These are phyloP conservation scores for Sylvia borin DNA, from an alignment of 2,797 vertebrate genomes.

Conservation along the genomic window DNA sequence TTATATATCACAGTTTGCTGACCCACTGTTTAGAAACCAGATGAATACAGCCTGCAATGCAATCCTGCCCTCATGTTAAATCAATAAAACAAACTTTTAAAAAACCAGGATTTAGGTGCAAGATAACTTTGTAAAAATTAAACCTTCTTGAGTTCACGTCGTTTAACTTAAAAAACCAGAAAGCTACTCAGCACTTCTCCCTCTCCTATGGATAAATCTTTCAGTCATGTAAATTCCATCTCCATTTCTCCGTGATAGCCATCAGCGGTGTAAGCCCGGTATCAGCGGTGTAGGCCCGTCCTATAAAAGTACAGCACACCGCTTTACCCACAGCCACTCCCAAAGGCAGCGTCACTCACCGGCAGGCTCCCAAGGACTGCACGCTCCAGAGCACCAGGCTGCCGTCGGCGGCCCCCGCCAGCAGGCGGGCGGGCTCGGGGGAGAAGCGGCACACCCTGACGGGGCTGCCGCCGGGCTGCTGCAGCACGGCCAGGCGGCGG, in stretches of 20 bases:
- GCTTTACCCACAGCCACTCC: too few species aligned
- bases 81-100: not conserved
- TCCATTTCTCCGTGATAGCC: accelerated
- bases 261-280: accelerated
- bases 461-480: conserved; percentile 86
- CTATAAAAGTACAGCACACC: too few species aligned
- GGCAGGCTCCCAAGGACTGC: conserved; percentile 75
- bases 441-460: conserved; percentile 89
- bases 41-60: not conserved
- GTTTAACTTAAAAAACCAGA: not conserved
- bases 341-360: conserved; percentile 68
- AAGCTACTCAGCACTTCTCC: not conserved
- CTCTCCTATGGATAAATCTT: not conserved
- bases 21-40: not conserved
- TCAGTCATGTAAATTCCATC: not conserved
- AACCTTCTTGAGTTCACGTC: not conserved
- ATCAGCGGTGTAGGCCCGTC: accelerated
- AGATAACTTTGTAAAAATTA: not conserved
- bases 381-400: conserved; percentile 87
- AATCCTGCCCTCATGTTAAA: not conserved
- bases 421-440: conserved; percentile 75
- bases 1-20: not conserved
- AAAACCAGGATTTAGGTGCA: not conserved
- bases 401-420: conserved; percentile 90
- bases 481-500: conserved; percentile 79